Evolutionary conservation across 2,797 vertebrate genomes (phyloP).

Genomic region (Apogon hyalosoma): DNA sequence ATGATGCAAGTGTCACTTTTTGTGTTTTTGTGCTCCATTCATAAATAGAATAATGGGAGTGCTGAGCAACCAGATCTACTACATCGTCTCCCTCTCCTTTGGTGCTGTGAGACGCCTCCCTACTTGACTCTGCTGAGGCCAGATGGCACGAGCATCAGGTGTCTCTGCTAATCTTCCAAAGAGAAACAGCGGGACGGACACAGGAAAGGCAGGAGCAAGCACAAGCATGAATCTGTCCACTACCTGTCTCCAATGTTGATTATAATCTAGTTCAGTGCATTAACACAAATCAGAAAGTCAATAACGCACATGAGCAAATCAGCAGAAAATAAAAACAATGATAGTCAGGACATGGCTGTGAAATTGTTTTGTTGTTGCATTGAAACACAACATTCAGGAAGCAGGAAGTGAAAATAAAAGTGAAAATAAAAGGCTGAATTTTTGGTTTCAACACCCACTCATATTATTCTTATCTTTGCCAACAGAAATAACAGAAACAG

Average conservation of each 20-base stretch:
- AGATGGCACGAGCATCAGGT: constrained; percentile 81
- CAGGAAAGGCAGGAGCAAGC: constrained; percentile 21
- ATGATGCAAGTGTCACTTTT: background rate
- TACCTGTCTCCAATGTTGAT: constrained; percentile 22
- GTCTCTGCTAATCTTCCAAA: constrained; percentile 71
- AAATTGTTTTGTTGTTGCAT: constrained; percentile 1
- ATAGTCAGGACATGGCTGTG: constrained; percentile 3
- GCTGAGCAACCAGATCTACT: constrained; percentile 40
- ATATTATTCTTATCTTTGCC: constrained; percentile 19
- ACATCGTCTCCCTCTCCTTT: constrained; percentile 50
- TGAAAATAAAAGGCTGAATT: background rate
- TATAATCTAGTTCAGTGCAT: background rate
- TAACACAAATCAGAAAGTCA: constrained; percentile 2
- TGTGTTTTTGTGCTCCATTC: constrained; percentile 25
- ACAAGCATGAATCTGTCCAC: constrained; percentile 11
- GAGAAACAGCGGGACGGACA: constrained; percentile 61
- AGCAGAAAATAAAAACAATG: background rate
- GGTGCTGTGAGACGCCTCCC: constrained; percentile 46
- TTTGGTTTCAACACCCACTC: constrained; percentile 9
- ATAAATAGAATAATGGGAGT: constrained; percentile 33
- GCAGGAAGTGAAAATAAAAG: background rate
- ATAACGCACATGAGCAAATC: background rate
- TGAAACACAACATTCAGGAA: constrained; percentile 7
- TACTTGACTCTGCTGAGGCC: constrained; percentile 57
- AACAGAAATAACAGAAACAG: constrained; percentile 14